A percentile compares a stretch with the other conserved stretches of the same genome.
phyloP scores from a whole-genome alignment of 2,113 vertebrate genomes.

The Paratilapia polleni region DNA sequence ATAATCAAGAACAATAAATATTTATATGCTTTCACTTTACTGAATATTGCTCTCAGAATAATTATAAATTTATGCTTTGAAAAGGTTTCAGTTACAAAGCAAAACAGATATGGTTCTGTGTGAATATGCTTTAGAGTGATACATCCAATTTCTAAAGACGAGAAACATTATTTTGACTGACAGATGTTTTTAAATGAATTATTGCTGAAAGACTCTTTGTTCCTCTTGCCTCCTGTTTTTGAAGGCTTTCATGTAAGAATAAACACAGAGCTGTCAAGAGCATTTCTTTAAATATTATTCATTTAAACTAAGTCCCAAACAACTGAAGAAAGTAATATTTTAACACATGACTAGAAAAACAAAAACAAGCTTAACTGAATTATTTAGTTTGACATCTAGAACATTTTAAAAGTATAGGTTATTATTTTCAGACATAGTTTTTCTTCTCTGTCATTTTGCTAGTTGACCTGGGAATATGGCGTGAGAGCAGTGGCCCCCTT shows the following conservation, averaged over 20 bases:
- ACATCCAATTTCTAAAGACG: neutral
- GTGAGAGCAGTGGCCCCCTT: constrained; percentile 64
- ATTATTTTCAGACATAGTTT: neutral
- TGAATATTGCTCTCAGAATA: neutral
- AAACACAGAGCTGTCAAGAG: constrained; percentile 50
- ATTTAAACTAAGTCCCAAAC: constrained; percentile 30
- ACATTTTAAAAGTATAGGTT: neutral
- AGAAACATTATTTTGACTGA: constrained; percentile 42
- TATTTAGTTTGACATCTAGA: constrained; percentile 26
- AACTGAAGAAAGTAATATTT: constrained; percentile 25
- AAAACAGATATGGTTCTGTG: neutral
- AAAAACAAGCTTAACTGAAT: constrained; percentile 18
- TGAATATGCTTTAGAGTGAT: constrained; percentile 5
- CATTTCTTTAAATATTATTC: constrained; percentile 29
- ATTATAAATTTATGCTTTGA: neutral
- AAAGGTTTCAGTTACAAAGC: neutral
- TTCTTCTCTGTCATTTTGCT: neutral
- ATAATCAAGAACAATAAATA: constrained; percentile 23
- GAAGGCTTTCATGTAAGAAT: constrained; percentile 26
- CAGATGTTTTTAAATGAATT: constrained; percentile 35
- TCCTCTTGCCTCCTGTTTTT: constrained; percentile 10
- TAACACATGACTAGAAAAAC: constrained; percentile 27
- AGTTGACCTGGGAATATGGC: constrained; percentile 47
- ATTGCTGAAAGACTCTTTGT: constrained; percentile 26
- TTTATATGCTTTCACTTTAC: constrained; percentile 16